These are phyloP conservation scores for Gymnoscopelus microlampas DNA, from an alignment of 2,797 vertebrate genomes.

Conservation along the genomic window DNA sequence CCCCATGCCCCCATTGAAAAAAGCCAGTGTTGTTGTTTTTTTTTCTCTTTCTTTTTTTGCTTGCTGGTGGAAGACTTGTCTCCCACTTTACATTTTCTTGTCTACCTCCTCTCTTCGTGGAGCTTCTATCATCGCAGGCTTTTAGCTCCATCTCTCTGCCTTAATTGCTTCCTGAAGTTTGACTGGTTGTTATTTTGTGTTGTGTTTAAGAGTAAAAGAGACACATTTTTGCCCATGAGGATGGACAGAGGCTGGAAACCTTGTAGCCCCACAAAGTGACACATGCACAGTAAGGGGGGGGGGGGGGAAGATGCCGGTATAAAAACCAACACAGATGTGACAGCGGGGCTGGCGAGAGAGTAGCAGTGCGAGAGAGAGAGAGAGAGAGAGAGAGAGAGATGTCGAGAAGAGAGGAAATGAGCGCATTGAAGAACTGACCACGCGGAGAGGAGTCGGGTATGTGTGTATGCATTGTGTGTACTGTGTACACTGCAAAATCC, in stretches of 20 bases:
- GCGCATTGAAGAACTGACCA: constrained; percentile 27
- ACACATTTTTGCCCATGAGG: constrained; percentile 26
- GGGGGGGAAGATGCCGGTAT: constrained; percentile 24
- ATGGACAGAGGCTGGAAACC: not conserved
- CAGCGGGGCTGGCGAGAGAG: not conserved
- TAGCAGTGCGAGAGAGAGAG: constrained; percentile 17
- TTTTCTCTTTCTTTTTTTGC: not conserved
- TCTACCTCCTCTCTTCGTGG: constrained; percentile 45
- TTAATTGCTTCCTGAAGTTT: constrained; percentile 78
- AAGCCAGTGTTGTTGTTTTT: not conserved
- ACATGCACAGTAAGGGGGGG: not conserved
- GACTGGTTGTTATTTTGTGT: constrained; percentile 42
- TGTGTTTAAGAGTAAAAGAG: constrained; percentile 27
- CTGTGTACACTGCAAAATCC: no score
- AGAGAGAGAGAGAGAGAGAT: constrained; percentile 31
- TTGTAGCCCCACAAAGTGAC: constrained; percentile 16
- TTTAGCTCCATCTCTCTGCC: constrained; percentile 64
- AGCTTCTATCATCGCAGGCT: constrained; percentile 68
- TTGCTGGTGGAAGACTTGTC: constrained; percentile 35
- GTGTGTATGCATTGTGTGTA: no score
- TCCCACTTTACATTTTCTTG: constrained; percentile 29
- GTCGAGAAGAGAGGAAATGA: constrained; percentile 29
- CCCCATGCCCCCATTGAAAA: constrained; percentile 70
- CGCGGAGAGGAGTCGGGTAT: no score
- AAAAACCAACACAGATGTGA: constrained; percentile 5